Base-by-base conservation (phyloP, 2,888 invertebrate species). In the Agapetus fuscipes region DNA sequence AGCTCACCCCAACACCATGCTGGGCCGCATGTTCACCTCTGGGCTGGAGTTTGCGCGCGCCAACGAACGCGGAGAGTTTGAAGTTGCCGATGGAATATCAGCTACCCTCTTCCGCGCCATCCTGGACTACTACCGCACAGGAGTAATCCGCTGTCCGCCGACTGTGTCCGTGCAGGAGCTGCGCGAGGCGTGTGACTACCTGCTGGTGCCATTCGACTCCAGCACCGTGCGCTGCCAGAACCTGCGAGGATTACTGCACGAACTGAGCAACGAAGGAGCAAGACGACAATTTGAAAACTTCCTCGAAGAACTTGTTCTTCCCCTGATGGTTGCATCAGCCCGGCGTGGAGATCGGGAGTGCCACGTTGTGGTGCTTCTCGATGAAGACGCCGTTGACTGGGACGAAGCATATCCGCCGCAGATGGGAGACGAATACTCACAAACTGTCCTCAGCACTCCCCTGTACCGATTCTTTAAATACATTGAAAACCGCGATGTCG, bases 391-490 rank as follows among this genome's bases (percentile, higher is more conserved):
- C 1, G 82, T 82, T 17, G 98, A 98, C 56, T 98, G 98, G 98
- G 98, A 99, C 58, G 94, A 95, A 56, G 89, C 97, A 60, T 97
- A 93, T 62, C 98, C 98, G 0, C 98, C 98, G 0, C 96, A 96
- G 66, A 97, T 97, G 93, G 97, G 97, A 5, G 97, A 96, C 57
- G 96, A 98, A 66, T 94, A 97, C 63, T 89, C 93, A 31, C 96
- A 96, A 69, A 96, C 95, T 41, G 89, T 97, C 32, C 82, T 90
- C 56, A 93, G 90, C 55, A 96, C 95, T 3, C 86, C 89, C 28
- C 83, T 97, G 75, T 94, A 96, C 61, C 76, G 96, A 50, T 98
- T 97, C 71, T 98, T 98, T 72, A 97, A 97, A 60, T 99, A 99
- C 64, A 96, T 98, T 47, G 98, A 99, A 63, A 99, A 99, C 59